Conservation (phyloP, 1,140 invertebrate species). For the Leptoteleia sp. region DNA sequence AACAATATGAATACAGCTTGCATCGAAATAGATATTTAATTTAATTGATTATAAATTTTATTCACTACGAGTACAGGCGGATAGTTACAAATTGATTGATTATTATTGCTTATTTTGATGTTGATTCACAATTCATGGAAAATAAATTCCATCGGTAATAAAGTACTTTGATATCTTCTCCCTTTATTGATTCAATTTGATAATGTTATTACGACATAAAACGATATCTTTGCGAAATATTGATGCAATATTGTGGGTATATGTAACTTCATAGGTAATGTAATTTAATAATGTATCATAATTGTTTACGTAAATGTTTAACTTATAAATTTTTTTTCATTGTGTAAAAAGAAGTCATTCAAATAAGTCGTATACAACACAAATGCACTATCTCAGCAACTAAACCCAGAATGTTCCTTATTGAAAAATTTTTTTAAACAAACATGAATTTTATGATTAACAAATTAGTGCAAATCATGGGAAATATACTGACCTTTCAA, state of each 20-base stretch:
- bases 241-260: not conserved
- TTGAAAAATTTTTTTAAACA: too few relatives aligned
- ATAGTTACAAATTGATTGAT: not conserved
- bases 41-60: slow-evolving; percentile 21
- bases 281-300: not conserved
- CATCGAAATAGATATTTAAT: slow-evolving; percentile 35
- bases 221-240: slow-evolving; percentile 2
- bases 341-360: too few relatives aligned
- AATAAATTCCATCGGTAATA: too few relatives aligned
- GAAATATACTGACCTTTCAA: too few relatives aligned
- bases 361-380: too few relatives aligned
- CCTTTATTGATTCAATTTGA: slow-evolving; percentile 10
- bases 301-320: not conserved
- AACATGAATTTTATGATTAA: too few relatives aligned
- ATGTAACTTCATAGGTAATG: not conserved
- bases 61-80: not conserved
- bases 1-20: slow-evolving; percentile 23
- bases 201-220: slow-evolving; percentile 11
- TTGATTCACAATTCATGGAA: slow-evolving; percentile 8
- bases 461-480: too few relatives aligned
- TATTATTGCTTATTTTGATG: not conserved
- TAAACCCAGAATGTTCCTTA: too few relatives aligned
- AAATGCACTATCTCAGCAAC: too few relatives aligned
- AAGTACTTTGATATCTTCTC: too few relatives aligned
- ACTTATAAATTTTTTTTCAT: not conserved